Conservation (phyloP, 2,888 invertebrate genomes). For the Diaphora mendica region DNA sequence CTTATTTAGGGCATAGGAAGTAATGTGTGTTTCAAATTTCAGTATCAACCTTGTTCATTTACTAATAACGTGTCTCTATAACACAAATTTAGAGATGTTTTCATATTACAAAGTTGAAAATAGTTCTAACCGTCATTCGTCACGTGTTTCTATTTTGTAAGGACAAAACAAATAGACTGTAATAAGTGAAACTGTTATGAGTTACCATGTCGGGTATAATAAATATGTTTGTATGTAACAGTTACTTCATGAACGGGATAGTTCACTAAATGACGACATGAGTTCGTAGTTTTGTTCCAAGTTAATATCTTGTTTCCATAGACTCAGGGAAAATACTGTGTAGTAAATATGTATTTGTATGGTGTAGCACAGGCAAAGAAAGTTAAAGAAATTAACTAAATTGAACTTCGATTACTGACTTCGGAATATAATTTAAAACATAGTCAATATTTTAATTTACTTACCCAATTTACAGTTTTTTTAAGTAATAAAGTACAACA, state of each 20-base stretch:
- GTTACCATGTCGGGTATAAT: neutral
- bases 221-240: neutral
- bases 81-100: neutral
- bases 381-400: neutral
- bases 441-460: neutral
- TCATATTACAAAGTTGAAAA: neutral
- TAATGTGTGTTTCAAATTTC: neutral
- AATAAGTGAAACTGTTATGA: neutral
- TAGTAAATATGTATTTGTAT: neutral
- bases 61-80: neutral
- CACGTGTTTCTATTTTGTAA: neutral
- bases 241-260: neutral
- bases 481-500: neutral
- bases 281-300: neutral
- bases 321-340: neutral
- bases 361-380: neutral
- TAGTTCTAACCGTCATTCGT: neutral
- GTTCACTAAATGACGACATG: slow-evolving; percentile 3
- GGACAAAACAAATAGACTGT: neutral
- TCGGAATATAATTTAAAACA: neutral
- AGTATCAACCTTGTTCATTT: neutral
- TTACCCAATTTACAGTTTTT: neutral
- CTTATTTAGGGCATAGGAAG: neutral
- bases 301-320: neutral
- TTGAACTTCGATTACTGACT: neutral